Evolutionary conservation across 2,888 invertebrate genomes (phyloP), one percentile per base, ranked within the genome.

Genomic region (Agonum fuliginosum): DNA sequence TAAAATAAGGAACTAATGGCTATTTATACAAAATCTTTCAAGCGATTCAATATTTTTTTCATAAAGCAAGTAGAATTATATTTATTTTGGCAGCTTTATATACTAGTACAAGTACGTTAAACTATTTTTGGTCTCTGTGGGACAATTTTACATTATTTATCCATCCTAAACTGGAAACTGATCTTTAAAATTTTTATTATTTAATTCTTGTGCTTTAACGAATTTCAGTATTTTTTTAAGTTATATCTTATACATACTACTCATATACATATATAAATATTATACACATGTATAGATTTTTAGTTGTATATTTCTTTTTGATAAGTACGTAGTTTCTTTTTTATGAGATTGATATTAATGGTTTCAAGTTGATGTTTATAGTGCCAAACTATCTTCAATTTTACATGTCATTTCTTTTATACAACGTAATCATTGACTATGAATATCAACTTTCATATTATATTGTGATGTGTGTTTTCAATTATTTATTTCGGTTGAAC

Each of bases 381-480:
- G 54, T 58, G 37, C 37, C 41, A 71, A 71, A 71, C 20, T 43
- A 20, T 70, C 41, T 20, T 70, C 37, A 27, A 67, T 41, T 30
- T 22, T 48, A 48, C 48, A 48, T 48, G 19, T 48, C 54, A 54
- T 54, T 54, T 46, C 43, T 70, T 43, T 41, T 24, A 17, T 22
- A 70, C 19, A 22, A 17, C 41, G 51, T 17, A 51, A 46, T 43
- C 43, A 69, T 70, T 70, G 5, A 51, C 73, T 73, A 58, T 73
- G 58, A 73, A 73, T 73, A 65, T 74, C 65, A 74, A 65, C 74
- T 74, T 74, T 27, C 48, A 72, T 72, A 74, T n/a, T n/a, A n/a
- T 74, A 77, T 77, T 77, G 77, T 77, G 77, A 77, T 77, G 77
- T 70, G 77, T 77, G 54, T 77, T 58, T 77, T 69, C 30, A 27